phyloP scores from a whole-genome alignment of 2,888 invertebrate species.

The Scaptodrosophila latifasciaeformis region DNA sequence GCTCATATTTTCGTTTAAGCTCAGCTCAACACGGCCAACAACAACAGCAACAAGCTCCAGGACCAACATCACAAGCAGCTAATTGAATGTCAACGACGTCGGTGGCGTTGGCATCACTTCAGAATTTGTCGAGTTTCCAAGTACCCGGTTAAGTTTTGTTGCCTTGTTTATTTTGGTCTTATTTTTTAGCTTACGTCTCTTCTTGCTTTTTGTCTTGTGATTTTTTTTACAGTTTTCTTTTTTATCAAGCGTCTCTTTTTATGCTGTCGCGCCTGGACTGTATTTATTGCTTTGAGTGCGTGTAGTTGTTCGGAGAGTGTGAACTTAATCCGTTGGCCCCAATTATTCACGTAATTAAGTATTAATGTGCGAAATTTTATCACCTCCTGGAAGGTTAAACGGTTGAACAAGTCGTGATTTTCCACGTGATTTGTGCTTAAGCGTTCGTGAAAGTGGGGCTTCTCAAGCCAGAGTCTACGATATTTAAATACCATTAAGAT shows the following conservation, averaged over 20 bases:
- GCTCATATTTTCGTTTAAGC: conserved; percentile 49
- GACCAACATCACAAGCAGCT: conserved; percentile 28
- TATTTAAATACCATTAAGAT: no score
- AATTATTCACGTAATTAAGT: conserved; percentile 73
- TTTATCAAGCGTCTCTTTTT: conserved; percentile 13
- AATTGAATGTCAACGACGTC: conserved; percentile 64
- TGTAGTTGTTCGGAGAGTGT: conserved; percentile 43
- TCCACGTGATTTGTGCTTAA: conserved; percentile 69
- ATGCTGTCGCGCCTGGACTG: conserved; percentile 32
- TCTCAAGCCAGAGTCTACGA: no score
- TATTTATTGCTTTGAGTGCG: conserved; percentile 16
- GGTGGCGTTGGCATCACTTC: conserved; percentile 68
- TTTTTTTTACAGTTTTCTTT: conserved; percentile 23
- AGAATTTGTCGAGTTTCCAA: conserved; percentile 28
- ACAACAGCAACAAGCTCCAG: conserved; percentile 24
- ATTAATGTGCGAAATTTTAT: conserved; percentile 73
- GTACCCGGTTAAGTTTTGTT: conserved; percentile 2
- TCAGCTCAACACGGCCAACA: conserved; percentile 48
- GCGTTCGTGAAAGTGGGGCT: conserved; percentile 45
- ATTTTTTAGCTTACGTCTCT: conserved; percentile 2
- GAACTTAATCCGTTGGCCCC: conserved; percentile 72
- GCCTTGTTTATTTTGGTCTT: conserved; percentile 17
- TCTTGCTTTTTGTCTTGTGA: conserved; percentile 18
- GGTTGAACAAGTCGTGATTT: conserved; percentile 59
- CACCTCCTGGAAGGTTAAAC: conserved; percentile 61